These are phyloP conservation scores for Gryllus longicercus DNA, from an alignment of 2,888 invertebrate species.

Conservation along the genomic window DNA sequence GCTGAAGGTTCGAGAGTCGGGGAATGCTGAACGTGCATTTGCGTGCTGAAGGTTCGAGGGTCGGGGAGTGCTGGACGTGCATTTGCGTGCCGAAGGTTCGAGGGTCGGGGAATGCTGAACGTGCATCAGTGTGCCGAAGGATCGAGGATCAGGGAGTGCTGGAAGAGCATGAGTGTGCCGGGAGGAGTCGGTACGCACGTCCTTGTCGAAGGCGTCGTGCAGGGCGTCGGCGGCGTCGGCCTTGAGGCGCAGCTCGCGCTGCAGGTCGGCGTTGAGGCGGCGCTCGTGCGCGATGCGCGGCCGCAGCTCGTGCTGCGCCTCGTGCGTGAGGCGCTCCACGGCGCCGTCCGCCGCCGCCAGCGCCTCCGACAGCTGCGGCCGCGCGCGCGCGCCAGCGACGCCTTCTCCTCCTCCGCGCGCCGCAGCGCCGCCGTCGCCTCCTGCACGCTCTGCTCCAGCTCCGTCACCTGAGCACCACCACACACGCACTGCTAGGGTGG, in stretches of 20 bases:
- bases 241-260: not conserved
- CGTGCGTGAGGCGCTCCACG: not conserved
- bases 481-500: too few species aligned
- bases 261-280: not conserved
- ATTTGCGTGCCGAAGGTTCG: too few species aligned
- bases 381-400: not conserved
- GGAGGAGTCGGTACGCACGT: not conserved
- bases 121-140: too few species aligned
- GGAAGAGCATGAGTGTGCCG: too few species aligned
- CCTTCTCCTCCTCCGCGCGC: not conserved
- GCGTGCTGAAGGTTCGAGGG: too few species aligned
- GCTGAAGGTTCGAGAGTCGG: too few species aligned
- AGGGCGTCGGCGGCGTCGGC: not conserved
- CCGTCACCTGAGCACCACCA: not conserved
- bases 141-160: too few species aligned
- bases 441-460: not conserved
- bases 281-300: not conserved
- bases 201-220: not conserved
- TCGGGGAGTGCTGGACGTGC: too few species aligned
- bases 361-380: not conserved
- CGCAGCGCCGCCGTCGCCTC: not conserved
- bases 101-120: too few species aligned
- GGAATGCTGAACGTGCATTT: too few species aligned
- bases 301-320: not conserved
- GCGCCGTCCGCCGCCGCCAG: slow-evolving; percentile 8